Evolutionary conservation across 1,140 invertebrate species (phyloP), one percentile per base, ranked within the genome.

Genomic region (Thaumatotibia leucotreta): DNA sequence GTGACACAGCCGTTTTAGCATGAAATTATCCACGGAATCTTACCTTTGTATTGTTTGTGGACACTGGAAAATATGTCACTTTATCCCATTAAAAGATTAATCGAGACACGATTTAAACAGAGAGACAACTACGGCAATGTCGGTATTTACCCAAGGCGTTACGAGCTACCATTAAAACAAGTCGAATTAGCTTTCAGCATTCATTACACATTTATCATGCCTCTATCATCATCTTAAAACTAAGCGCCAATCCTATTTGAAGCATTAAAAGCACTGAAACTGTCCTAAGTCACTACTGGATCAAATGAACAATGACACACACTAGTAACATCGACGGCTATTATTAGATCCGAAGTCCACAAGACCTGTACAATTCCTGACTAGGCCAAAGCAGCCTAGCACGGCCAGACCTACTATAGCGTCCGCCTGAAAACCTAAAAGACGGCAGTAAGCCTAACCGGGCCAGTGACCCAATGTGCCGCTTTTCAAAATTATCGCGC

Each of bases 401-500:
- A 83, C 94, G 91, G 73, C 94, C 95, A 74, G 94, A 95, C 82
- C 95, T 93, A 91, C 94, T 95, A 86, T 95, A 95, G 73, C 94
- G 92, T 75, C 92, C 92, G 79, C 94, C 92, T 68, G 93, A 84
- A 74, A 93, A 93, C 82, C 94, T 92, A 86, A 95, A 94, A 32
- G 94, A 93, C 63, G 95, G 95, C 70, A 96, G 91, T 93, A 95
- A 96, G 68, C 96, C 96, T 75, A 95, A 93, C 61, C 95, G 93
- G 72, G 95, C 95, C 73, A 96, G 91, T 17, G 95, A 93, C 64
- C 95, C 96, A 79, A 96, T 95, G 85, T 96, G 96, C 71, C 95
- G 93, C 88, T 96, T 96, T 70, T 88, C 90, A 70, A 92, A 91
- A 84, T 83, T 89, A 91, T 92, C 92, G 91, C 72, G 93, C 82